Conservation (phyloP, 2,113 vertebrate genomes). For the Erpornis zantholeuca region DNA sequence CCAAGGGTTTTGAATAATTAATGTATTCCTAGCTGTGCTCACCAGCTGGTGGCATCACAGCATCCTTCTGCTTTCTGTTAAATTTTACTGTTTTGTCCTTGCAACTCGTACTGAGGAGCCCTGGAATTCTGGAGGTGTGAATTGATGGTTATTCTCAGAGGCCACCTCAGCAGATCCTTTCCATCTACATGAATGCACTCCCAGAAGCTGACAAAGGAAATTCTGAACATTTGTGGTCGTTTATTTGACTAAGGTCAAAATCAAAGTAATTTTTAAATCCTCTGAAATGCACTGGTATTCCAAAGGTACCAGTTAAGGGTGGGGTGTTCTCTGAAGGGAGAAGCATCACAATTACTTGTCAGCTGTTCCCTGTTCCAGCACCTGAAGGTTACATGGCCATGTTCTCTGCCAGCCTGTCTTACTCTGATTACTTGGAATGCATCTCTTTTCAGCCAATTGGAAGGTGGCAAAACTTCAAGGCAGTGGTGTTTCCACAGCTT, state of each 20-base stretch:
- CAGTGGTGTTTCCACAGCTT: neutral
- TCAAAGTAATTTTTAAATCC: neutral
- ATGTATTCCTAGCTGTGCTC: neutral
- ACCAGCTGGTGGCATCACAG: neutral
- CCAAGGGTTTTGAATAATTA: neutral
- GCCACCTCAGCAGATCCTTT: neutral
- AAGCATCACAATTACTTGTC: neutral
- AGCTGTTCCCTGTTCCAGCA: neutral
- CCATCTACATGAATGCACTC: neutral
- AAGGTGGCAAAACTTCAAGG: neutral
- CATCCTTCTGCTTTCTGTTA: neutral
- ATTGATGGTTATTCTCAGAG: neutral
- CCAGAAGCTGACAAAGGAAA: neutral
- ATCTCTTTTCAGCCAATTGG: neutral
- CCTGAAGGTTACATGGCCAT: fast-evolving
- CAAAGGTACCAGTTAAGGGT: neutral
- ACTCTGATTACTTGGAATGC: neutral
- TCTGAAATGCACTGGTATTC: neutral
- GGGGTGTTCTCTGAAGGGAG: neutral
- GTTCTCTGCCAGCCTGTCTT: neutral
- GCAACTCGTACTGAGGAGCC: neutral
- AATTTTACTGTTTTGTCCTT: neutral
- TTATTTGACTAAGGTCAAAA: neutral
- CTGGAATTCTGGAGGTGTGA: neutral
- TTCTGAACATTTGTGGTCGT: neutral